phyloP scores from a whole-genome alignment of 2,113 vertebrate species.

The Xiphophorus hellerii region DNA sequence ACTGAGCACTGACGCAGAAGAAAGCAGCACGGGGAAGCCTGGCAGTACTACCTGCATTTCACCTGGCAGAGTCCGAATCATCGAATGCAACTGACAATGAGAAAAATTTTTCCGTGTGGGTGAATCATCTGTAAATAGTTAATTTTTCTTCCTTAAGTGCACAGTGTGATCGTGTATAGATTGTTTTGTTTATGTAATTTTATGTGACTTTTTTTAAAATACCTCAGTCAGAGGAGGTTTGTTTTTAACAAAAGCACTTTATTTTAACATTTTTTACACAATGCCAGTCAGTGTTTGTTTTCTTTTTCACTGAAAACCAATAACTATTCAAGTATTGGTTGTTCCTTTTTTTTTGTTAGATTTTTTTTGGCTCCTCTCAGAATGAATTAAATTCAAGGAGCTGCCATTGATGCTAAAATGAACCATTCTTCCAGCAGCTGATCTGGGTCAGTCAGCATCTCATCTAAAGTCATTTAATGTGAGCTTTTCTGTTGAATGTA shows the following conservation, averaged over 20 bases:
- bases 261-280: conserved; percentile 80
- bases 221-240: conserved; percentile 82
- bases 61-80: conserved; percentile 35
- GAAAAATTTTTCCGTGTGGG: conserved; percentile 31
- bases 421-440: conserved; percentile 43
- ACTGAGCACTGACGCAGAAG: conserved; percentile 40
- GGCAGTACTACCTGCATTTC: conserved; percentile 11
- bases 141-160: conserved; percentile 79
- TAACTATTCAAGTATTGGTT: conserved; percentile 23
- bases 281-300: conserved; percentile 80
- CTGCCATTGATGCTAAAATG: conserved; percentile 33
- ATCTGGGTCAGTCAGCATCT: conserved; percentile 35
- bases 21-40: conserved; percentile 23
- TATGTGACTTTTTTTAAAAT: conserved; percentile 79
- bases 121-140: conserved; percentile 79
- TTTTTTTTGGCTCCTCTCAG: conserved; percentile 22
- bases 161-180: conserved; percentile 82
- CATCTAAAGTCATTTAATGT: conserved; percentile 58
- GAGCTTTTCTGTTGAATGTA: conserved; percentile 74
- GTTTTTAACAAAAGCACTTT: conserved; percentile 94
- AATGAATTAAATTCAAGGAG: conserved; percentile 36
- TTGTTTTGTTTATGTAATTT: conserved; percentile 74
- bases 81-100: conserved; percentile 70
- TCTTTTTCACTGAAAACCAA: conserved; percentile 26
- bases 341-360: not conserved